Evolutionary conservation across 2,888 invertebrate species (phyloP).

Genomic region (Diploptera punctata): DNA sequence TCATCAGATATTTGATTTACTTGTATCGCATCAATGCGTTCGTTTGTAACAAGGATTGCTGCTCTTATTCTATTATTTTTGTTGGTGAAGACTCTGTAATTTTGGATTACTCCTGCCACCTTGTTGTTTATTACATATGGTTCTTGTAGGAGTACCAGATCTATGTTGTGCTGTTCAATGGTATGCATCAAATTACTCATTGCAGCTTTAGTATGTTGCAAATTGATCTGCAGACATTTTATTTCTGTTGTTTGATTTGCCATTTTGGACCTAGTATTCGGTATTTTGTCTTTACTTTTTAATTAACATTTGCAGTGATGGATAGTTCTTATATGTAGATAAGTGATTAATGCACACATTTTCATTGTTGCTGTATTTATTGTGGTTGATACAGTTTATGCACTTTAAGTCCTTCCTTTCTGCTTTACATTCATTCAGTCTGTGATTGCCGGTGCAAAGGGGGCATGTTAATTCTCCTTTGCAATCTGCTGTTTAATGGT

Average conservation of each 20-base stretch:
- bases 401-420: background rate
- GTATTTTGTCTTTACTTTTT: background rate
- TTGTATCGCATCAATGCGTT: too few species aligned
- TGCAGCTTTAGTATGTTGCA: background rate
- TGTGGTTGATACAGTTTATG: background rate
- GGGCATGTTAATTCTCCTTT: background rate
- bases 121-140: background rate
- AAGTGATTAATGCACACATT: too few species aligned
- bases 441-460: background rate
- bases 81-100: background rate
- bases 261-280: background rate
- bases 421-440: background rate
- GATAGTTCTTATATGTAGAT: background rate
- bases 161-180: background rate
- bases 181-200: background rate
- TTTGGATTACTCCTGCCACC: too few species aligned
- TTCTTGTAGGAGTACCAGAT: background rate
- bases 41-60: too few species aligned
- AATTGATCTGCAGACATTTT: too few species aligned
- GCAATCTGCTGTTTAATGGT: background rate
- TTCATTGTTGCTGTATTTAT: too few species aligned
- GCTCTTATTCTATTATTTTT: too few species aligned
- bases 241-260: background rate
- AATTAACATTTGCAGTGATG: too few species aligned
- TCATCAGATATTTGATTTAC: background rate